Evolutionary conservation across 1,140 invertebrate genomes (phyloP).

Genomic region (Leptoteleia sp.): DNA sequence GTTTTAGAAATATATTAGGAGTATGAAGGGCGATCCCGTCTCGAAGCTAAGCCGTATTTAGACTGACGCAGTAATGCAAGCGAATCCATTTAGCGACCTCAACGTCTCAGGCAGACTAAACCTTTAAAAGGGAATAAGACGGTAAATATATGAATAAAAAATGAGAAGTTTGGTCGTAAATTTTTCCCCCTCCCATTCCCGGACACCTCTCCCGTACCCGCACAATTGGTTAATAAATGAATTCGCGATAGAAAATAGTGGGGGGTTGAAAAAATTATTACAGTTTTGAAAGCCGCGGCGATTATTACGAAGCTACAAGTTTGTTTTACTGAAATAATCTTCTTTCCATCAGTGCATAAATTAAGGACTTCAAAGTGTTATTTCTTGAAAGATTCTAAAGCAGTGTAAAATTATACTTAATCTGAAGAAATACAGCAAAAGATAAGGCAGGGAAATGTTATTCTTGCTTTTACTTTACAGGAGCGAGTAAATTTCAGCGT

Average conservation of each 20-base stretch:
- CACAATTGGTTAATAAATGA: too few relatives aligned
- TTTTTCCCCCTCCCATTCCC: background rate
- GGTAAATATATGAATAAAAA: conserved; percentile 26
- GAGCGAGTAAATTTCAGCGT: conserved; percentile 44
- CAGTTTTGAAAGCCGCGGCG: too few relatives aligned
- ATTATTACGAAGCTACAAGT: conserved; percentile 29
- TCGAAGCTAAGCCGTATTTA: conserved; percentile 67
- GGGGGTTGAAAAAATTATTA: too few relatives aligned
- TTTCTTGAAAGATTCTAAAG: conserved; percentile 51
- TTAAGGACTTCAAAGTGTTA: conserved; percentile 51
- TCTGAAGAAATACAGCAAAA: conserved; percentile 59
- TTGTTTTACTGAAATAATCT: conserved; percentile 50
- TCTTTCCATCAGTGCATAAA: conserved; percentile 44
- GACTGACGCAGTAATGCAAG: conserved; percentile 73
- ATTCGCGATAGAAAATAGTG: too few relatives aligned
- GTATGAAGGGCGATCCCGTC: conserved; percentile 62
- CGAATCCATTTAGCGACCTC: conserved; percentile 77
- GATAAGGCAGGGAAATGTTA: conserved; percentile 57
- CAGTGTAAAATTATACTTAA: conserved; percentile 58
- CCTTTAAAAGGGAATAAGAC: conserved; percentile 34
- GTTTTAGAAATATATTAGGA: conserved; percentile 46
- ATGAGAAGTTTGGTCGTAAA: conserved; percentile 20
- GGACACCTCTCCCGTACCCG: too few relatives aligned
- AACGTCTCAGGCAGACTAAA: conserved; percentile 61
- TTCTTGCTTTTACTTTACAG: conserved; percentile 55